Conservation (phyloP, 2,797 vertebrate genomes). For the Ctenosaura bakeri region DNA sequence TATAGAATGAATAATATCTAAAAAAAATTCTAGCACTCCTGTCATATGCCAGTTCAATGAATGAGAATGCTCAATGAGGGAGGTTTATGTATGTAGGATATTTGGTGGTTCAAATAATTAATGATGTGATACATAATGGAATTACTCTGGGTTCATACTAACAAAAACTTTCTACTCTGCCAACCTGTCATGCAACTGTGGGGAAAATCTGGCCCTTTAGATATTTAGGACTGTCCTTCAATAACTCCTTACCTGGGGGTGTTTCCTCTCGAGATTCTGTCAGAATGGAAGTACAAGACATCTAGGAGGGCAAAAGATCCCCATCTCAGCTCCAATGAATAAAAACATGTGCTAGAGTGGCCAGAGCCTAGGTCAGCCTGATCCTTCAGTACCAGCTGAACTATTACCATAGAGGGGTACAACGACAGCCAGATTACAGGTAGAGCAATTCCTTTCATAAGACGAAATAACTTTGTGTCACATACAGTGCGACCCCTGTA, state of each 20-base stretch:
- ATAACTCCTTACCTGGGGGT: background rate
- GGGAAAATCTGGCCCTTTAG: background rate
- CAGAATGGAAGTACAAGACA: background rate
- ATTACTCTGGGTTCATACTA: background rate
- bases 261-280: background rate
- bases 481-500: background rate
- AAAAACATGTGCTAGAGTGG: background rate
- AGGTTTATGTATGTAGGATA: background rate
- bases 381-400: slow-evolving; percentile 48
- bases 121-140: background rate
- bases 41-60: background rate
- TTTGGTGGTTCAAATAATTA: background rate
- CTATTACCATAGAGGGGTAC: background rate
- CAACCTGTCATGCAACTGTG: background rate
- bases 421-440: slow-evolving; percentile 14
- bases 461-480: slow-evolving; percentile 6
- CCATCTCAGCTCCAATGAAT: background rate
- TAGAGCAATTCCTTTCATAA: slow-evolving; percentile 26
- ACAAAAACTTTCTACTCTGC: background rate
- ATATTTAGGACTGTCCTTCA: background rate
- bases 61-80: background rate
- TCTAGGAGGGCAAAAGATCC: background rate
- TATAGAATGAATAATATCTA: background rate
- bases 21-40: background rate
- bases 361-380: slow-evolving; percentile 4